A percentile compares a stretch with the other conserved stretches of the same genome.
phyloP scores from a whole-genome alignment of 2,113 vertebrate genomes.

The Lepisosteus osseus region DNA sequence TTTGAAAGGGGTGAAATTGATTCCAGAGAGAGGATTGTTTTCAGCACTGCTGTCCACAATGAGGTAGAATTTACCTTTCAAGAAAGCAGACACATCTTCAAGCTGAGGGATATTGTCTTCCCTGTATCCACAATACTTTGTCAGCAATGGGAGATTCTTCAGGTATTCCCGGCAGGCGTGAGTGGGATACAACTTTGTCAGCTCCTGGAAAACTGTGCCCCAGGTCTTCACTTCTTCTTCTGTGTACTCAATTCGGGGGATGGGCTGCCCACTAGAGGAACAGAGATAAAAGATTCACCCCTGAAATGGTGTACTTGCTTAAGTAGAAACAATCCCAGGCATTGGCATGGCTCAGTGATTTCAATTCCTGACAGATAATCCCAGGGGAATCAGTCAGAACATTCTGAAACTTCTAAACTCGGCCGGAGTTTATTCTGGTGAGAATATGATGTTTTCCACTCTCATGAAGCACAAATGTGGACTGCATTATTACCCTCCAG shows the following conservation, averaged over 20 bases:
- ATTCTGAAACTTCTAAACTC: background rate
- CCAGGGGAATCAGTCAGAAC: background rate
- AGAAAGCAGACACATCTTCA: slow-evolving; percentile 88
- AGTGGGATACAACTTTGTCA: slow-evolving; percentile 91
- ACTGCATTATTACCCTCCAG: background rate
- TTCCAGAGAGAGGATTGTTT: background rate
- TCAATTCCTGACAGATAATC: background rate
- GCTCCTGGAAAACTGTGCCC: slow-evolving; percentile 89
- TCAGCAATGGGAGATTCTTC: slow-evolving; percentile 90
- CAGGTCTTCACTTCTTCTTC: slow-evolving; percentile 88
- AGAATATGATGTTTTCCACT: slow-evolving; percentile 6
- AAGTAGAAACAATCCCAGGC: background rate
- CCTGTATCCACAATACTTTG: slow-evolving; percentile 86
- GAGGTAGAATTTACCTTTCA: slow-evolving; percentile 74
- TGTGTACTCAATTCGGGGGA: slow-evolving; percentile 87
- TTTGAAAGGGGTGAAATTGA: background rate
- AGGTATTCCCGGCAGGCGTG: slow-evolving; percentile 93
- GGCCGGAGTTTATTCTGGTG: slow-evolving; percentile 6
- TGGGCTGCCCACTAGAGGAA: slow-evolving; percentile 81
- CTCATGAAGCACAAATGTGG: slow-evolving; percentile 5
- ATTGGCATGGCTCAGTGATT: background rate
- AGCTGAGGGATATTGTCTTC: slow-evolving; percentile 94
- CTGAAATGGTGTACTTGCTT: background rate
- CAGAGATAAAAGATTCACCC: background rate
- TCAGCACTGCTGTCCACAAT: background rate